Conservation (phyloP, 2,888 invertebrate species). For the Orchesella flavescens region DNA sequence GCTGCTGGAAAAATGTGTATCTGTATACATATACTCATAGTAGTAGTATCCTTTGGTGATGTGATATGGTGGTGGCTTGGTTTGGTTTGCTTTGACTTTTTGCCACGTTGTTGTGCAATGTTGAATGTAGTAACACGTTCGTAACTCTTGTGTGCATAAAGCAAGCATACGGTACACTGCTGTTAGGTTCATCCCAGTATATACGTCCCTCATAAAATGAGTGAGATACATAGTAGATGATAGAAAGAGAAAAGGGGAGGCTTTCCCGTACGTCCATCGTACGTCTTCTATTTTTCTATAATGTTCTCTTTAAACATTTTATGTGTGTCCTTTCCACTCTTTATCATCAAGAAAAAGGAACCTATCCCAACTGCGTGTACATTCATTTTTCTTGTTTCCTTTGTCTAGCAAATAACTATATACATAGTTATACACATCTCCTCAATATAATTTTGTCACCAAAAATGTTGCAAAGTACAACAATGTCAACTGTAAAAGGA, state of each 20-base stretch:
- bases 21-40: not conserved
- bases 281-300: no score
- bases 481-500: not conserved
- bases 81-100: constrained; percentile 3
- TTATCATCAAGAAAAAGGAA: not conserved
- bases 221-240: no score
- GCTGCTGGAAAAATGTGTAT: constrained; percentile 2
- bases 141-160: no score
- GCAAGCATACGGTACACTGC: not conserved
- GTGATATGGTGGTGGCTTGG: not conserved
- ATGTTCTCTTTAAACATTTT: not conserved
- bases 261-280: constrained; percentile 5
- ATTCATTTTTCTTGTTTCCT: not conserved
- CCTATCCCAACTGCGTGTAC: constrained; percentile 8
- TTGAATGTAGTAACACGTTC: not conserved
- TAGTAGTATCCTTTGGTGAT: not conserved
- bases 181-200: no score
- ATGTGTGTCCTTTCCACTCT: constrained; percentile 3
- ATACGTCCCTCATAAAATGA: no score
- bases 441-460: not conserved
- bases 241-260: not conserved
- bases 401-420: no score
- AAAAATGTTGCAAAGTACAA: not conserved
- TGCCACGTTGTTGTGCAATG: constrained; percentile 5
- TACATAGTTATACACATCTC: not conserved